phyloP scores from a whole-genome alignment of 1,140 invertebrate species.

The Zaprionus inermis region DNA sequence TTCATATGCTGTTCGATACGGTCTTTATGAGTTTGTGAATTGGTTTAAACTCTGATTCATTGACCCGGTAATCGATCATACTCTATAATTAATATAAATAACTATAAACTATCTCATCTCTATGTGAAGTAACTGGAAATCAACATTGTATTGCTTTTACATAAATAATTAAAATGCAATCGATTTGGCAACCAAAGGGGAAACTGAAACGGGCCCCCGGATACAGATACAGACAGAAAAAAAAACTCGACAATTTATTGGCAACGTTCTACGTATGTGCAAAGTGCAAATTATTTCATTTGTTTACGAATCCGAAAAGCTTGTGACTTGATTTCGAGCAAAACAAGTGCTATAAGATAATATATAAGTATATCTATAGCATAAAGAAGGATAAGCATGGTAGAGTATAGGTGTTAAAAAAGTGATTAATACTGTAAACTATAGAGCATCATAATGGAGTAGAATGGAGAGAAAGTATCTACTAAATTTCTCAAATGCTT shows the following conservation, averaged over 20 bases:
- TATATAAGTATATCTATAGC: constrained; percentile 3
- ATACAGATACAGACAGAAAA: constrained; percentile 32
- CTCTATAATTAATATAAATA: neutral
- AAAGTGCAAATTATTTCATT: constrained; percentile 68
- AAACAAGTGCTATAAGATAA: constrained; percentile 13
- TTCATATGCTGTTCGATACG: neutral
- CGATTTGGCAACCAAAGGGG: constrained; percentile 33
- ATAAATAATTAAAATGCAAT: constrained; percentile 40
- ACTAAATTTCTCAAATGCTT: neutral
- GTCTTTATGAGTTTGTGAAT: constrained; percentile 26
- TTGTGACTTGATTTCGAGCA: constrained; percentile 61
- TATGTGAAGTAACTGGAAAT: constrained; percentile 9
- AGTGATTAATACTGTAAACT: neutral
- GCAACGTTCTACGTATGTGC: constrained; percentile 48
- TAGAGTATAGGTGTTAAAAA: neutral
- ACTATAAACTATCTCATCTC: neutral
- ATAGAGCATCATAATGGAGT: neutral
- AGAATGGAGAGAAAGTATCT: neutral
- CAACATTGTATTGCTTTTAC: constrained; percentile 2
- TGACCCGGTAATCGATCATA: no score
- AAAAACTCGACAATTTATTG: constrained; percentile 56
- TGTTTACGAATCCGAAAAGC: constrained; percentile 67
- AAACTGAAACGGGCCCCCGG: constrained; percentile 44
- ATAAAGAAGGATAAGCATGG: constrained; percentile 17
- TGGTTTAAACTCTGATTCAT: constrained; percentile 1